phyloP scores from a whole-genome alignment of 2,113 vertebrate genomes.

The Ptilorrhoa leucosticta region DNA sequence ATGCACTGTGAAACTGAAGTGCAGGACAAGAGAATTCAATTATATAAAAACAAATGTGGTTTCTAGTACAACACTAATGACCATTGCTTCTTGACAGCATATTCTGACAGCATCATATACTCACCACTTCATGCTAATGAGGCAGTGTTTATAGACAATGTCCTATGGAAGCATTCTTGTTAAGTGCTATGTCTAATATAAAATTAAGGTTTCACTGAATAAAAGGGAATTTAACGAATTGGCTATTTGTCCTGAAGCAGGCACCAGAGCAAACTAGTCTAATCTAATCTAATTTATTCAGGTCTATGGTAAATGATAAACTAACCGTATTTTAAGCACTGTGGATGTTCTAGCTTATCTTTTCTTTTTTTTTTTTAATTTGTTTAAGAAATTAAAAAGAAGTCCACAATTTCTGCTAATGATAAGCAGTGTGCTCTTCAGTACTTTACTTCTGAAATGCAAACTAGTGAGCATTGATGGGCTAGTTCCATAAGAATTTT shows the following conservation, averaged over 20 bases:
- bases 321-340: background rate
- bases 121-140: background rate
- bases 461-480: background rate
- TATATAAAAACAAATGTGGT: background rate
- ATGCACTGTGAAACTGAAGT: background rate
- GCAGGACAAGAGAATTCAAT: background rate
- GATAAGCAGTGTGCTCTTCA: background rate
- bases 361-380: background rate
- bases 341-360: background rate
- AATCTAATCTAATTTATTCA: background rate
- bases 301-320: background rate
- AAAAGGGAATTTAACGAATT: background rate
- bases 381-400: background rate
- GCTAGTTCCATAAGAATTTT: background rate
- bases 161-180: background rate
- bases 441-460: background rate
- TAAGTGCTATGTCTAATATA: background rate
- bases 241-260: background rate
- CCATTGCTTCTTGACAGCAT: background rate
- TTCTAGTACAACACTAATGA: background rate
- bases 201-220: background rate
- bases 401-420: background rate
- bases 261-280: background rate
- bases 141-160: background rate
- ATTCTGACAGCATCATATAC: background rate